phyloP scores from a whole-genome alignment of 1,140 invertebrate species.

The Lethrus apterus region DNA sequence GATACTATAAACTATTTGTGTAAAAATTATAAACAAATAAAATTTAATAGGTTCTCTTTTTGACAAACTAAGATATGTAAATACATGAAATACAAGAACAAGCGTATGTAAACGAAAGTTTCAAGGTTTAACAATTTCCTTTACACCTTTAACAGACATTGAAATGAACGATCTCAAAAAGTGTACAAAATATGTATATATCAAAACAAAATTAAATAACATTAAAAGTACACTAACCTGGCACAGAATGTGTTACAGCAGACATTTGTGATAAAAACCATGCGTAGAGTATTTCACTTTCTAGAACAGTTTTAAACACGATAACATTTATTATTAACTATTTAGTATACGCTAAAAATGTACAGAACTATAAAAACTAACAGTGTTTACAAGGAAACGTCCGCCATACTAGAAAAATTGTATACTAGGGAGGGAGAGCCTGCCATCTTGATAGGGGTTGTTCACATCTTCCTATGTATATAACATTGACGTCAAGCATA shows the following conservation, averaged over 20 bases:
- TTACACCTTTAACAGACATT: too few relatives aligned
- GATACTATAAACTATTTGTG: too few relatives aligned
- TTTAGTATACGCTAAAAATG: not conserved
- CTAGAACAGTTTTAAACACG: constrained; percentile 15
- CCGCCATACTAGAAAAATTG: constrained; percentile 38
- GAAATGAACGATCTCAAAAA: too few relatives aligned
- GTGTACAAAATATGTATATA: too few relatives aligned
- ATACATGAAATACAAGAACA: too few relatives aligned
- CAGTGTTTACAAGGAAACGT: constrained; percentile 38
- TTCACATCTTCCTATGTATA: constrained; percentile 16
- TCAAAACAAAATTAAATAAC: not conserved
- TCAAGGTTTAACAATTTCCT: too few relatives aligned
- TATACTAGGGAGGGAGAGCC: constrained; percentile 27
- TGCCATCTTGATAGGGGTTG: constrained; percentile 25
- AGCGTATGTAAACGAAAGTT: too few relatives aligned
- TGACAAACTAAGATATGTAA: too few relatives aligned
- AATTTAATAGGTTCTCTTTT: too few relatives aligned
- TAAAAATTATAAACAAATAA: too few relatives aligned
- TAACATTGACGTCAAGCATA: constrained; percentile 1
- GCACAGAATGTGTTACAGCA: constrained; percentile 55
- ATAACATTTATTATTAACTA: constrained; percentile 7
- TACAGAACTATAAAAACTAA: constrained; percentile 16
- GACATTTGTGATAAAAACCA: constrained; percentile 53
- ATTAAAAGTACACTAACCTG: constrained; percentile 44
- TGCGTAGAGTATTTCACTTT: constrained; percentile 29